These are phyloP conservation scores for Neodiprion lecontei DNA, from an alignment of 1,140 invertebrate species.

Conservation along the genomic window DNA sequence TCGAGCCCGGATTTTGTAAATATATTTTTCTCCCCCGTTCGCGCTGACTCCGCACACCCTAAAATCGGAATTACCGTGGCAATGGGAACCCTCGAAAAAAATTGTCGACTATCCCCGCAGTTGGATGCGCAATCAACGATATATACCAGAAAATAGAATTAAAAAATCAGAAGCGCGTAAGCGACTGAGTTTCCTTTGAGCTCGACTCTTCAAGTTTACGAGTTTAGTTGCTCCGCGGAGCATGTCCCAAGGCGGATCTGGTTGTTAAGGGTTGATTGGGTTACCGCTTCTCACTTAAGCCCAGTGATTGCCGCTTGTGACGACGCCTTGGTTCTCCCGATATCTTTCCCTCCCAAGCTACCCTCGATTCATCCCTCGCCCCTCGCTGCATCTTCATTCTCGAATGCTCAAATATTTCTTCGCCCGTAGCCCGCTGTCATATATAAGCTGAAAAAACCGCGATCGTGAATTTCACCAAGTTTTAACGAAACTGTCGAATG, in stretches of 20 bases:
- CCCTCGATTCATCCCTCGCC: neutral
- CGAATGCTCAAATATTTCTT: neutral
- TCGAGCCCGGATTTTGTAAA: no score
- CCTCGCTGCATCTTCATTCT: neutral
- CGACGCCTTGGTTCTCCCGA: slow-evolving; percentile 34
- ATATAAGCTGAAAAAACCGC: neutral
- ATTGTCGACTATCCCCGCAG: neutral
- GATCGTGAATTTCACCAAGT: neutral
- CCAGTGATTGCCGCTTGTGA: slow-evolving; percentile 51
- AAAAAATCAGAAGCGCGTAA: neutral
- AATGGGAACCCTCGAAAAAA: no score
- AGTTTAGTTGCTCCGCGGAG: slow-evolving; percentile 4
- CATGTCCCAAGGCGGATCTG: neutral
- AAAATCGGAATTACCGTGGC: no score
- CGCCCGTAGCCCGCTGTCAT: neutral
- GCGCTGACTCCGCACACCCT: no score
- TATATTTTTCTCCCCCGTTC: no score
- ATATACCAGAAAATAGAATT: neutral
- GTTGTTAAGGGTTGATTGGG: slow-evolving; percentile 37
- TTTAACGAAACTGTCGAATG: neutral
- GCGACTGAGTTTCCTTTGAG: slow-evolving; percentile 3
- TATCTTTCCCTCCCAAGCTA: neutral
- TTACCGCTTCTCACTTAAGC: slow-evolving; percentile 41
- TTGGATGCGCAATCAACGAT: neutral
- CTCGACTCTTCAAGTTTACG: neutral